Evolutionary conservation across 2,113 vertebrate genomes (phyloP).

Genomic region (Ariopsis seemanni): DNA sequence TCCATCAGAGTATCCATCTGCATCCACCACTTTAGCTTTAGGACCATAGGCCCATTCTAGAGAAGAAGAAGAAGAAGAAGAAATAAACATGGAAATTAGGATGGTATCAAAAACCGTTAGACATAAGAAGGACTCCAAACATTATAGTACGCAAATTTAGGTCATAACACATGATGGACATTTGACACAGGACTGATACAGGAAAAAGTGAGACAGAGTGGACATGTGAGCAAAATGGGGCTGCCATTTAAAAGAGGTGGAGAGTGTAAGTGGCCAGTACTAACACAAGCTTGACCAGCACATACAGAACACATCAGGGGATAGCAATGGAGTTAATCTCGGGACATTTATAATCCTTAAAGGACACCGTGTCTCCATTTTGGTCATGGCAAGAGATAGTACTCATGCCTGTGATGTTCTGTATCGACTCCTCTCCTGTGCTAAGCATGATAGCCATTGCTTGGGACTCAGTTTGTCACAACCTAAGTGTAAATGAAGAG

Average conservation of each 20-base stretch:
- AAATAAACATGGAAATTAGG: neutral
- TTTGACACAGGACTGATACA: neutral
- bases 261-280: neutral
- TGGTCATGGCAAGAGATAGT: neutral
- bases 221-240: neutral
- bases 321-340: neutral
- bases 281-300: neutral
- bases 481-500: neutral
- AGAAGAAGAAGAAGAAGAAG: neutral
- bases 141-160: neutral
- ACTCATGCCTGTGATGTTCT: neutral
- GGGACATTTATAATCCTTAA: neutral
- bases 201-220: neutral
- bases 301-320: neutral
- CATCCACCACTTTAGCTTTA: slow-evolving; percentile 59
- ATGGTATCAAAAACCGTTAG: neutral
- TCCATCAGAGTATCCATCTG: slow-evolving; percentile 43
- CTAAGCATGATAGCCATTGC: too few species aligned
- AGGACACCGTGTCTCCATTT: neutral
- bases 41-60: slow-evolving; percentile 69
- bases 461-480: neutral
- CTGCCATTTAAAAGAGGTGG: neutral
- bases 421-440: neutral
- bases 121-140: neutral
- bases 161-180: neutral